These are phyloP conservation scores for Agrotis clavis DNA, from an alignment of 2,888 invertebrate genomes.

Conservation along the genomic window DNA sequence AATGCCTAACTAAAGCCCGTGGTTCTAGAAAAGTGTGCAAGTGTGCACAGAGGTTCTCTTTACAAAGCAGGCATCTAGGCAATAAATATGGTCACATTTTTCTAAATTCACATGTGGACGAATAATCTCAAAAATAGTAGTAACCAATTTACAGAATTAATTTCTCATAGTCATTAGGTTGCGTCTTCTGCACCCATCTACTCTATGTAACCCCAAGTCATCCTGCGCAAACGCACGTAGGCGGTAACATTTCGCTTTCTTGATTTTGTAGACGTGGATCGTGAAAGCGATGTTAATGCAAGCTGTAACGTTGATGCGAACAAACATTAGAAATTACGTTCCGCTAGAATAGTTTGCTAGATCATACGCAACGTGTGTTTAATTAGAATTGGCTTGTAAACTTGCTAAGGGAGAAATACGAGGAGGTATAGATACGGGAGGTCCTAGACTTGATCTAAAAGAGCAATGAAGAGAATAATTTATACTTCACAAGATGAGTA, in stretches of 20 bases:
- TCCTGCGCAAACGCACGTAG: conserved; percentile 59
- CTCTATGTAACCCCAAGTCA: conserved; percentile 15
- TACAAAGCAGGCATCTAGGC: too few species aligned
- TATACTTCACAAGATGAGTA: neutral
- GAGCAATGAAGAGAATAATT: neutral
- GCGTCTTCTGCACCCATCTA: conserved; percentile 24
- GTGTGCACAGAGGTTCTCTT: too few species aligned
- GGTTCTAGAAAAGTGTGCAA: too few species aligned
- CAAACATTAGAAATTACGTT: conserved; percentile 56
- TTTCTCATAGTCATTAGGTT: neutral
- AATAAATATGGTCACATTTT: too few species aligned
- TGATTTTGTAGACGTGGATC: conserved; percentile 57
- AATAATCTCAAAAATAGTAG: too few species aligned
- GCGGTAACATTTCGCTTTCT: conserved; percentile 58
- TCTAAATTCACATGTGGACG: too few species aligned
- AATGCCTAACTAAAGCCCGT: too few species aligned
- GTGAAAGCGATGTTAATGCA: conserved; percentile 62
- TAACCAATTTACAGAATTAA: neutral
- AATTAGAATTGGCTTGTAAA: conserved; percentile 31
- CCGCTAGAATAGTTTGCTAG: conserved; percentile 13
- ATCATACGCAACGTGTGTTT: conserved; percentile 21
- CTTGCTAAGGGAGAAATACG: neutral
- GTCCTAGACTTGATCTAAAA: neutral
- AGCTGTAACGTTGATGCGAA: conserved; percentile 44
- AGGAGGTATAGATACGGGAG: neutral